Evolutionary conservation across 1,140 invertebrate species (phyloP), one percentile per base, ranked within the genome.

Genomic region (Antheraea pernyi): DNA sequence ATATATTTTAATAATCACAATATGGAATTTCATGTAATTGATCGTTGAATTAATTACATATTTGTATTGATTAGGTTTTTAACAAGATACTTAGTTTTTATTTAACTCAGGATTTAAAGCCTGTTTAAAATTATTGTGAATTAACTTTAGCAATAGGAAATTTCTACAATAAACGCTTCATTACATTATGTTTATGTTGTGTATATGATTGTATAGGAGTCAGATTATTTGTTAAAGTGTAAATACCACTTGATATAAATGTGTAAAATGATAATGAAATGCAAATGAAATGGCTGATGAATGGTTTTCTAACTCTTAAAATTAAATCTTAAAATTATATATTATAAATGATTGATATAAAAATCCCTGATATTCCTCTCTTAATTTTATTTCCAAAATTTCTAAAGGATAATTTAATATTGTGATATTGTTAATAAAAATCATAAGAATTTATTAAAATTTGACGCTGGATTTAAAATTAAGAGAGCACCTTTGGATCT

Each of bases 401-500:
- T 7, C 10, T 63, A 37, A 63, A 37, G 36, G 9, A 10, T 7
- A 37, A 19, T 22, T 13, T 60, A 19, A 19, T 7, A 53, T 48
- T 42, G 11, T 2, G 11, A 53, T 16, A 16, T 16, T n/a, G 5
- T 16, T 53, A 1, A 53, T n/a, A 16, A 53, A 53, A 16, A n/a
- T 53, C 6, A 53, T 53, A 1, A 53, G 9, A 13, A 2, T 53
- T 53, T 53, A 13, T 13, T 11, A n/a, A 53, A 53, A 53, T 11
- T 53, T 53, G 13, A 53, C 1, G 5, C 1, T 16, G 16, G 46
- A 11, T 53, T 53, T 68, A 60, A 75, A 84, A 84, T 84, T 81
- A 88, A 87, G 80, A 84, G 81, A 86, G 74, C 65, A 73, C 79
- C 80, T 86, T 83, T 80, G 70, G 65, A 75, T 82, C 71, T 73